phyloP scores from a whole-genome alignment of 2,113 vertebrate species.

The Psophia crepitans region DNA sequence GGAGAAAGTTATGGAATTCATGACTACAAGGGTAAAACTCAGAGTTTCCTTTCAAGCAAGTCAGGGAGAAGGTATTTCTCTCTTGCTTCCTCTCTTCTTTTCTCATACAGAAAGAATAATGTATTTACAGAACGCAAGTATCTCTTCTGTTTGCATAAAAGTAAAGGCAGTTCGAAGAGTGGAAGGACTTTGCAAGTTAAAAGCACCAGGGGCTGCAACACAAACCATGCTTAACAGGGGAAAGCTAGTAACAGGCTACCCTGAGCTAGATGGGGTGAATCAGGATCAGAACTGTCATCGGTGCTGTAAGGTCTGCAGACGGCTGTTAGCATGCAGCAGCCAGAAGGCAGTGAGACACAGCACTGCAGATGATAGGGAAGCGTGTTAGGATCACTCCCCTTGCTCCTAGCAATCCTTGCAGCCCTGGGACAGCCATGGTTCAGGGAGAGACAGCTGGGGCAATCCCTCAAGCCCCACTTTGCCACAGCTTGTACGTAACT shows the following conservation, averaged over 20 bases:
- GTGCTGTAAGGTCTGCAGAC: not conserved
- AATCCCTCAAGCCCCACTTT: accelerated
- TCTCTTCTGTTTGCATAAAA: not conserved
- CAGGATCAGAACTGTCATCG: not conserved
- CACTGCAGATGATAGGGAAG: not conserved
- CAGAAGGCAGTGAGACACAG: not conserved
- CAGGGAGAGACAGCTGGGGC: accelerated
- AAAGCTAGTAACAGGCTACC: not conserved
- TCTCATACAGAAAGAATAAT: not conserved
- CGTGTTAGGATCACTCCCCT: not conserved
- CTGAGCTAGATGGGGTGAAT: not conserved
- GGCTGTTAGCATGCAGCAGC: not conserved
- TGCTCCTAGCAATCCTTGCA: not conserved
- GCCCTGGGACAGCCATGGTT: not conserved
- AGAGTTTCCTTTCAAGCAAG: not conserved
- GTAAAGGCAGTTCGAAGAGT: not conserved
- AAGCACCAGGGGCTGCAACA: not conserved
- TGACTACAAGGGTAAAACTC: not conserved
- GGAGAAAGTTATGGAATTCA: not conserved
- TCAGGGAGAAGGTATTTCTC: not conserved
- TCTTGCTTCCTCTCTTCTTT: not conserved
- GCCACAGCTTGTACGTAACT: accelerated
- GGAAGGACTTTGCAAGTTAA: not conserved
- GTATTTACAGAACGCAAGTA: not conserved
- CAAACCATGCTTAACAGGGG: not conserved